Conservation (phyloP, 2,888 invertebrate genomes). For the Melieria picta region DNA sequence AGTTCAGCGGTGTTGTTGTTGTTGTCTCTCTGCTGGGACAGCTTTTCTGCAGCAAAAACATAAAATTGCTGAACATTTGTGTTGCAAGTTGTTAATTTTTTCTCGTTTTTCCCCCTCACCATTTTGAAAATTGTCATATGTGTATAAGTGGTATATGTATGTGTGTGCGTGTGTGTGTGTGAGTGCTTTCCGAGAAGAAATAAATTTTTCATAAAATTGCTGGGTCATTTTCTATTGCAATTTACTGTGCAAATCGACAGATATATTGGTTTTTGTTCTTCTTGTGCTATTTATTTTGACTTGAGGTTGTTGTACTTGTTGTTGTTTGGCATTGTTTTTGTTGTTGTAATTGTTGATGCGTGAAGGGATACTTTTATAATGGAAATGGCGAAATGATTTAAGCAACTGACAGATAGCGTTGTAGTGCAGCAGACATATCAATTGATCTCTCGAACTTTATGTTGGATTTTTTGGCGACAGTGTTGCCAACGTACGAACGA, state of each 20-base stretch:
- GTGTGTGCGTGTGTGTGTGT: neutral
- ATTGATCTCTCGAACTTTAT: conserved; percentile 19
- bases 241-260: conserved; percentile 36
- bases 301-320: conserved; percentile 14
- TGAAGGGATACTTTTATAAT: neutral
- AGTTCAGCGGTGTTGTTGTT: conserved; percentile 20
- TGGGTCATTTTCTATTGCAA: conserved; percentile 44
- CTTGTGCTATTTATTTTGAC: neutral
- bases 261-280: conserved; percentile 16
- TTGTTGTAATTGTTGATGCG: conserved; percentile 15
- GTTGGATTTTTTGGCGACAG: neutral
- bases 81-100: too few species aligned
- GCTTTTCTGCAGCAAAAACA: neutral
- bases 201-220: conserved; percentile 47
- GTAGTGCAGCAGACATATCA: conserved; percentile 6
- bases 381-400: conserved; percentile 38
- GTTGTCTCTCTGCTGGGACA: neutral
- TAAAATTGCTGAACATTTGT: too few species aligned
- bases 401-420: conserved; percentile 30
- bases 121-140: too few species aligned
- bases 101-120: too few species aligned
- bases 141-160: too few species aligned
- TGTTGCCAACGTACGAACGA: too few species aligned
- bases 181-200: conserved; percentile 24
- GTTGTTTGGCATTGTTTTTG: neutral